These are phyloP conservation scores for Biston betularia DNA, from an alignment of 2,888 invertebrate species.

Conservation along the genomic window DNA sequence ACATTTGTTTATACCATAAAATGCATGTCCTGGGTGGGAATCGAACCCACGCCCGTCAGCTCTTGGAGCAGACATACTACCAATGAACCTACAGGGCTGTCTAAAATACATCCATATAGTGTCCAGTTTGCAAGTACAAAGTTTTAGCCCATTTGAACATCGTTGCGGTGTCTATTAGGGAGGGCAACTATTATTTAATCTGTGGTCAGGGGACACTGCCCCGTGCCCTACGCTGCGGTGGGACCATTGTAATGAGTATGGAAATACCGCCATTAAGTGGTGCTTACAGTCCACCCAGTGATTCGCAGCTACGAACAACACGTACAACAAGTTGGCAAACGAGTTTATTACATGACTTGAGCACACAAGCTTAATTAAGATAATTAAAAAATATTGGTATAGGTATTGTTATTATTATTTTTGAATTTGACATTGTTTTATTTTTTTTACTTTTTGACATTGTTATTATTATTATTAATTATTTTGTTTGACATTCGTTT, in stretches of 20 bases:
- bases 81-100: no score
- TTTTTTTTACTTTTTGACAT: no score
- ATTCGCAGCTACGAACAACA: constrained; percentile 22
- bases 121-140: neutral
- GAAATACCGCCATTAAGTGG: constrained; percentile 26
- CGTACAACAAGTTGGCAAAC: constrained; percentile 9
- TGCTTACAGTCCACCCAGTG: constrained; percentile 20
- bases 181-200: neutral
- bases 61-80: no score
- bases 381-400: no score
- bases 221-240: neutral
- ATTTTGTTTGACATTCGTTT: no score
- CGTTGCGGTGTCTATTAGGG: constrained; percentile 17
- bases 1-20: no score
- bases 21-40: no score
- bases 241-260: constrained; percentile 20
- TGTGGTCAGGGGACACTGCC: constrained; percentile 8
- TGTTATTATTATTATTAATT: no score
- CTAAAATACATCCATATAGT: neutral
- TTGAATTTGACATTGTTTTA: no score
- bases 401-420: no score
- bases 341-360: constrained; percentile 10
- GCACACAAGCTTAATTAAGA: no score
- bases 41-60: no score
- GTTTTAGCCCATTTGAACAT: constrained; percentile 1